Evolutionary conservation across 2,797 vertebrate genomes (phyloP).

Genomic region (Hippoglossus hippoglossus): DNA sequence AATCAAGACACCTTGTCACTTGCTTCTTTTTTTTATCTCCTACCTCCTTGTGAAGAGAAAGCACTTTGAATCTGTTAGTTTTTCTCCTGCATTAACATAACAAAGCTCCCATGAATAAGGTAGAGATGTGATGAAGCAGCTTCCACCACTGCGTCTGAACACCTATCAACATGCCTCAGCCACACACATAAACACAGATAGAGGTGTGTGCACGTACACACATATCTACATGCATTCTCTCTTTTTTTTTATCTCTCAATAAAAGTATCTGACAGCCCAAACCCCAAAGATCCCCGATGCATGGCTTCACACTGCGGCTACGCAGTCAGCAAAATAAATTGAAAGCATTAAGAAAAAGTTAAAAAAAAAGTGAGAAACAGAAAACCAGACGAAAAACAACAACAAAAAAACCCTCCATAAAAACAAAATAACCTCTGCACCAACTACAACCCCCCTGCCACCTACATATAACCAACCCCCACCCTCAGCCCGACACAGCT

Average conservation of each 20-base stretch:
- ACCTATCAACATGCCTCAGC: conserved; percentile 71
- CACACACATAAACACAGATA: conserved; percentile 49
- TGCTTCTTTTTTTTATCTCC: conserved; percentile 89
- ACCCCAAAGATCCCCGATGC: conserved; percentile 92
- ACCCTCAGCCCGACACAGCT: conserved; percentile 73
- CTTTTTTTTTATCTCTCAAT: conserved; percentile 75
- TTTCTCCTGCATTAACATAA: conserved; percentile 95
- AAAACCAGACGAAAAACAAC: conserved; percentile 31
- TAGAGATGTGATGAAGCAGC: conserved; percentile 93
- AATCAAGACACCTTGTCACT: conserved; percentile 97
- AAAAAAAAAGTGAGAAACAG: conserved; percentile 54
- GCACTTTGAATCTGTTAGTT: conserved; percentile 97
- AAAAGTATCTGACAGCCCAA: conserved; percentile 93
- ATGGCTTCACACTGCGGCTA: conserved; percentile 79
- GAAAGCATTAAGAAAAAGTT: conserved; percentile 94
- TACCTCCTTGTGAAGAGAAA: conserved; percentile 94
- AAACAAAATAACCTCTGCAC: conserved; percentile 79
- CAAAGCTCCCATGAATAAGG: conserved; percentile 96
- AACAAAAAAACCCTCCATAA: conserved; percentile 43
- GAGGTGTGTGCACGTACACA: conserved; percentile 40
- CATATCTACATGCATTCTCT: conserved; percentile 51
- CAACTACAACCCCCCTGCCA: conserved; percentile 74
- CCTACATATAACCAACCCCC: conserved; percentile 72
- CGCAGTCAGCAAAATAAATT: conserved; percentile 96
- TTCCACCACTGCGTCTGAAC: conserved; percentile 71